Conservation (phyloP, 1,140 invertebrate species). For the Drosophila bipectinata region DNA sequence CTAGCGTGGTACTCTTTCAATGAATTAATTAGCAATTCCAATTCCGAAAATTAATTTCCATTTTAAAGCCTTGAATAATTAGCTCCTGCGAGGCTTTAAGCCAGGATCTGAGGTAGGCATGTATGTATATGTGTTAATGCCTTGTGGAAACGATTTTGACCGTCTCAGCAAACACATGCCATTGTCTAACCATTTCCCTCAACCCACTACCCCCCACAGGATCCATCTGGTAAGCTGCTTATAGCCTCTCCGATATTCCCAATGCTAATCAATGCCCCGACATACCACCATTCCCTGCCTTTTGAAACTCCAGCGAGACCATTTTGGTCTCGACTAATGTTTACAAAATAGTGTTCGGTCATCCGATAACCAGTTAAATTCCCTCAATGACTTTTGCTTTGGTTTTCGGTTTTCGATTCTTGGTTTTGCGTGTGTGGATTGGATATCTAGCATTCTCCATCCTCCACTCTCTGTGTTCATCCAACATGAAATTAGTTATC, state of each 20-base stretch:
- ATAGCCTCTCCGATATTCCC: slow-evolving; percentile 39
- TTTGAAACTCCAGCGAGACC: slow-evolving; percentile 27
- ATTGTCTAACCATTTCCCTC: neutral
- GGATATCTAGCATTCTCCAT: neutral
- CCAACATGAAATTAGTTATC: slow-evolving; percentile 77
- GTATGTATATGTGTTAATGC: slow-evolving; percentile 5
- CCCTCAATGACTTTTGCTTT: slow-evolving; percentile 70
- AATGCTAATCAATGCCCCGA: slow-evolving; percentile 47
- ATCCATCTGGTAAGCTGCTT: slow-evolving; percentile 37
- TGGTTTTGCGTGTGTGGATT: slow-evolving; percentile 41
- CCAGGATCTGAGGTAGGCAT: neutral
- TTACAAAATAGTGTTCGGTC: slow-evolving; percentile 76
- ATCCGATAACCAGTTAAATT: slow-evolving; percentile 72
- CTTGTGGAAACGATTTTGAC: slow-evolving; percentile 22
- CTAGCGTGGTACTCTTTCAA: no score
- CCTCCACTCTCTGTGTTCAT: slow-evolving; percentile 41
- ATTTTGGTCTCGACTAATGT: slow-evolving; percentile 63
- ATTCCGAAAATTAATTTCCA: slow-evolving; percentile 17
- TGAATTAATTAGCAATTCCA: slow-evolving; percentile 9
- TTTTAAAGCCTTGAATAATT: slow-evolving; percentile 10
- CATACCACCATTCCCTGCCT: neutral
- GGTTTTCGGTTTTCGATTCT: slow-evolving; percentile 4
- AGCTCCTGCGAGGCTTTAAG: neutral
- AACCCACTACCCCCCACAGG: no score
- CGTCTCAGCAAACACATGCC: slow-evolving; percentile 4